These are phyloP conservation scores for Trissolcus brochymenae DNA, from an alignment of 2,888 invertebrate genomes.

Conservation along the genomic window DNA sequence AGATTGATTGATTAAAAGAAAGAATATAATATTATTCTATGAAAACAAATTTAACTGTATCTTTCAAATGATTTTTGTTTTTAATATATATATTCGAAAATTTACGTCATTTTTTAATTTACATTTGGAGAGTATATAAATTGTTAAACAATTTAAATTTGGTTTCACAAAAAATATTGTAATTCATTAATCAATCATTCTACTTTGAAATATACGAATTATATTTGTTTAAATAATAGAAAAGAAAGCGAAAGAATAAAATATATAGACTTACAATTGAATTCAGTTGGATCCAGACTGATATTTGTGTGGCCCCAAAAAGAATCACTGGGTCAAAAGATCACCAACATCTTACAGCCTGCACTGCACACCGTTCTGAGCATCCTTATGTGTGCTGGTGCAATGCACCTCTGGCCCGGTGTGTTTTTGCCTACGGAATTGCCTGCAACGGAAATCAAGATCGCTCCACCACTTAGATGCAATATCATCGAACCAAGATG, in stretches of 20 bases:
- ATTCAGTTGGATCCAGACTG: constrained; percentile 66
- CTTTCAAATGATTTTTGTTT: neutral
- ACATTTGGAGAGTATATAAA: too few species aligned
- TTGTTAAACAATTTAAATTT: too few species aligned
- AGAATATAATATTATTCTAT: neutral
- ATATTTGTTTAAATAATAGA: too few species aligned
- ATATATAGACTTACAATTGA: neutral
- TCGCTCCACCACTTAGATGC: constrained; percentile 68
- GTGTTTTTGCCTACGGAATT: constrained; percentile 69
- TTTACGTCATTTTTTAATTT: neutral
- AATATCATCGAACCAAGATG: constrained; percentile 72
- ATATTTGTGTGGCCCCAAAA: constrained; percentile 72
- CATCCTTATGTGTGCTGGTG: constrained; percentile 65
- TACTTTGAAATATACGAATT: too few species aligned
- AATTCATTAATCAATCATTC: too few species aligned
- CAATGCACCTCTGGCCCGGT: constrained; percentile 71
- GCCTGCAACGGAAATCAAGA: constrained; percentile 62
- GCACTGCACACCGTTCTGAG: constrained; percentile 64
- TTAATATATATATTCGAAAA: neutral
- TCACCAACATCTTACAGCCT: constrained; percentile 63
- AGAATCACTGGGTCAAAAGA: constrained; percentile 59
- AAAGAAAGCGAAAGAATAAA: too few species aligned
- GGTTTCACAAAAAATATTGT: too few species aligned
- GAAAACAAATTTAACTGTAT: too few species aligned
- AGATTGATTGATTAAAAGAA: neutral